Base-by-base conservation (phyloP, 2,797 vertebrate genomes). In the Enteromius treurensis region DNA sequence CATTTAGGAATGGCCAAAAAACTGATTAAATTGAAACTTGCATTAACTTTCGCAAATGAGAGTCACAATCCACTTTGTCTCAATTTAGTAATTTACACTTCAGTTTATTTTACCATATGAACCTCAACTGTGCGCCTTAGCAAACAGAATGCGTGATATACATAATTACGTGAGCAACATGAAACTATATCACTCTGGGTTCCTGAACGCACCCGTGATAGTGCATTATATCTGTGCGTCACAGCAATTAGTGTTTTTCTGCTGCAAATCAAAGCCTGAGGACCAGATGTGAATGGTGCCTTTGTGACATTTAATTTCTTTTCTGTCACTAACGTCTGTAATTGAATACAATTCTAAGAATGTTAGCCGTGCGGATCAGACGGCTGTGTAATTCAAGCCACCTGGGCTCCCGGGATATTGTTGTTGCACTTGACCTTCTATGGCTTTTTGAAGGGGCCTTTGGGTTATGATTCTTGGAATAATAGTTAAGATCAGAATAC, bases 301-400 rank as follows among this genome's bases (percentile, higher is more conserved):
- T 79, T 77, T 84, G 82, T 79, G 53, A 83, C 88, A 51, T 51
- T 67, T 68, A 13, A 51, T 86, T 82, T 83, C 0, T 73, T 89
- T 86, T 74, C 42, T 74, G 86, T 89, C 86, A 14, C 82, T 87
- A 90, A 90, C 90, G 85, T 89, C 89, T 88, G 90, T 91, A 91
- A 89, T 79, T 82, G 82, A 74, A 77, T 85, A 78, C 86, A 84
- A 87, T 90, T 85, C 81, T 86, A 83, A 87, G 82, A 91, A 90
- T 88, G 87, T 87, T 75, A 85, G 89, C 84, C 80, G 74, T 89
- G 88, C 60, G 5, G 51, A 76, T 82, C 53, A 81, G 29, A 77
- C 71, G 73, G 34, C 69, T 37, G 65, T 42, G 17, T 69, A 89
- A 84, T 85, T 90, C 82, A 86, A 87, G 79, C 87, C 84, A 85